Percentiles rank a stretch among this genome's conserved stretches.
These are phyloP conservation scores for Ceyx melanurus DNA, from an alignment of 2,113 vertebrate genomes.

Conservation along the genomic window DNA sequence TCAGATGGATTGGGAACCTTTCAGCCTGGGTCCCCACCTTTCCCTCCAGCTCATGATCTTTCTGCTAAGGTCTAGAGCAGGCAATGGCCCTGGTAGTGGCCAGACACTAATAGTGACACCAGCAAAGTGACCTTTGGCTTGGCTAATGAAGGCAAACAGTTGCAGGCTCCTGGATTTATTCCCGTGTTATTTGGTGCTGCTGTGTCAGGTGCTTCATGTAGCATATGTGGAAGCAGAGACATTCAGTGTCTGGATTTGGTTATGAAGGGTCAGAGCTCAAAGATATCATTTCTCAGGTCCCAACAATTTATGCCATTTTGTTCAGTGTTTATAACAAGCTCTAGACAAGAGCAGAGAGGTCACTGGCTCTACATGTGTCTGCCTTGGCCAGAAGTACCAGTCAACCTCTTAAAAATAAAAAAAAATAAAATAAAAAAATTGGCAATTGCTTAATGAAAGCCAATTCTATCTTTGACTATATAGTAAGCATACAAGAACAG, in stretches of 20 bases:
- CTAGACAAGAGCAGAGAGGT: not conserved
- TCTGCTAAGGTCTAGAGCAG: not conserved
- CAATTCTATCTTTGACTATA: not conserved
- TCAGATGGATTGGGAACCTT: not conserved
- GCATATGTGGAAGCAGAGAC: constrained; percentile 17
- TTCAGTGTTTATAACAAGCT: not conserved
- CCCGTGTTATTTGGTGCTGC: not conserved
- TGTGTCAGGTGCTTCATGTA: constrained; percentile 31
- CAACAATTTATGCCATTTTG: not conserved
- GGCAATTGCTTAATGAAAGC: not conserved
- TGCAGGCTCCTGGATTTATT: constrained; percentile 33
- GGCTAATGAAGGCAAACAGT: not conserved
- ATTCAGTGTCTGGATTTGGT: constrained; percentile 18
- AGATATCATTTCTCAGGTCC: constrained; percentile 45
- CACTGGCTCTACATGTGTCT: not conserved
- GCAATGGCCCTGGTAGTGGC: not conserved
- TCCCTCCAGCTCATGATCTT: not conserved
- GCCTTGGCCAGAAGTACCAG: not conserved
- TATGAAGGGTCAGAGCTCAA: constrained; percentile 65
- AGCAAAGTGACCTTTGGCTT: constrained; percentile 27
- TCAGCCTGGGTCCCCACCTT: not conserved
- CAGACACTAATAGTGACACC: not conserved
- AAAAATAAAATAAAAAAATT: not conserved
- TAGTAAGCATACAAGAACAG: not conserved
- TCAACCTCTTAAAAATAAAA: not conserved